These are phyloP conservation scores for Litoditis marina DNA, from an alignment of 2,888 invertebrate genomes.

Conservation along the genomic window DNA sequence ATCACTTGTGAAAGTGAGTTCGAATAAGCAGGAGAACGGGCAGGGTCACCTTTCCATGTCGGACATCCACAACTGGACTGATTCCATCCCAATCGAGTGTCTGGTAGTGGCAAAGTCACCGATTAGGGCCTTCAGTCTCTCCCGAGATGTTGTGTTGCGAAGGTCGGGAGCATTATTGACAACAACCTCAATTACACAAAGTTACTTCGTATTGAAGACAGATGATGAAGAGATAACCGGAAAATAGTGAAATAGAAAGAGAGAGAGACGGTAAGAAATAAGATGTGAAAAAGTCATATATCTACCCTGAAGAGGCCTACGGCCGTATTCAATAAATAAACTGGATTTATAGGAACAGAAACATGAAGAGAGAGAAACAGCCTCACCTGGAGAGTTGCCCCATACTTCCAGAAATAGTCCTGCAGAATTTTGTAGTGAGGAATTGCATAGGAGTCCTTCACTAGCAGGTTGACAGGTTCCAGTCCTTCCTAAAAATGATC, in stretches of 20 bases:
- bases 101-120: slow-evolving; percentile 57
- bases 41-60: slow-evolving; percentile 57
- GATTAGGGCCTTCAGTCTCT: slow-evolving; percentile 48
- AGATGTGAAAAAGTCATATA: neutral
- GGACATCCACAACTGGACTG: slow-evolving; percentile 59
- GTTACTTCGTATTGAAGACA: neutral
- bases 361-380: neutral
- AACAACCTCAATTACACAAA: slow-evolving; percentile 56
- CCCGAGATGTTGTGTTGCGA: slow-evolving; percentile 40
- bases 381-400: slow-evolving; percentile 52
- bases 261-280: too few relatives aligned
- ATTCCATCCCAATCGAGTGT: slow-evolving; percentile 59
- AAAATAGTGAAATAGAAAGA: too few relatives aligned
- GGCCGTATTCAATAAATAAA: neutral
- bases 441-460: slow-evolving; percentile 59
- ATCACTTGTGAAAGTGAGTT: too few relatives aligned
- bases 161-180: slow-evolving; percentile 61
- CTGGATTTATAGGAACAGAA: neutral
- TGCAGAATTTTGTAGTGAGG: slow-evolving; percentile 56
- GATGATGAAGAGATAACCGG: too few relatives aligned
- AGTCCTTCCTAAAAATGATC: slow-evolving; percentile 34
- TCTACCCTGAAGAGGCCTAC: neutral
- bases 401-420: slow-evolving; percentile 61
- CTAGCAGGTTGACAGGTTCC: slow-evolving; percentile 59
- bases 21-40: too few relatives aligned